Base-by-base conservation (phyloP, 2,888 invertebrate genomes). In the Hypomecis punctinalis region DNA sequence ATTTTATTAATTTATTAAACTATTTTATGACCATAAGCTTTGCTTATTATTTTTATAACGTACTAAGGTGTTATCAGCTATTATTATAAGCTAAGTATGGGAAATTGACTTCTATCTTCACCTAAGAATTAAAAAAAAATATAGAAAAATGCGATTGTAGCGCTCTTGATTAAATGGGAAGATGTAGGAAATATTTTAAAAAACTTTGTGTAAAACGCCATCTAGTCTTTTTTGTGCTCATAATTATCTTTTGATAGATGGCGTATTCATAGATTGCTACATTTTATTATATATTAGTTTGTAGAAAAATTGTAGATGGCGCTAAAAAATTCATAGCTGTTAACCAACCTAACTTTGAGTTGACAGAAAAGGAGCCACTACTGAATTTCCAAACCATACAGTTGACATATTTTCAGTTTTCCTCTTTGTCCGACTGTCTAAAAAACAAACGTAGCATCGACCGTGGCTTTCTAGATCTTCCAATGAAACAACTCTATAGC, bases 401-500 rank as follows among this genome's bases (percentile, higher is more conserved):
- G 23, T 23, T 23, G 1, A 2, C 23, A 3, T 23, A 6, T 48
- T 10, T 35, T 10, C 4, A 10, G 8, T 48, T n/a, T n/a, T 6
- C 48, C 5, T 5, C 5, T 35, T 48, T 33, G 35, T 3, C 48
- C 6, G 35, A 10, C 35, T 48, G 0, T 3, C 6, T n/a, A 36
- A 8, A 43, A 53, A 68, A 63, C 60, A 66, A 62, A 2, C 42
- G n/a, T 40, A 23, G 23, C 23, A 40, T 56, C 33, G 76, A 83
- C 78, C 78, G 77, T 65, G 76, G 68, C 77, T 70, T 75, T 75
- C 76, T 85, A 81, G 86, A 87, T 87, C 85, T 59, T 67, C 71
- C 70, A 79, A 82, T 78, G 52, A 75, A 78, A 79, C 76, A 86
- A 81, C 68, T 65, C 45, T 11, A 51, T 73, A 67, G 89, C 89